Conservation (phyloP, 2,888 invertebrate genomes). For the Dolichopus griseipennis region DNA sequence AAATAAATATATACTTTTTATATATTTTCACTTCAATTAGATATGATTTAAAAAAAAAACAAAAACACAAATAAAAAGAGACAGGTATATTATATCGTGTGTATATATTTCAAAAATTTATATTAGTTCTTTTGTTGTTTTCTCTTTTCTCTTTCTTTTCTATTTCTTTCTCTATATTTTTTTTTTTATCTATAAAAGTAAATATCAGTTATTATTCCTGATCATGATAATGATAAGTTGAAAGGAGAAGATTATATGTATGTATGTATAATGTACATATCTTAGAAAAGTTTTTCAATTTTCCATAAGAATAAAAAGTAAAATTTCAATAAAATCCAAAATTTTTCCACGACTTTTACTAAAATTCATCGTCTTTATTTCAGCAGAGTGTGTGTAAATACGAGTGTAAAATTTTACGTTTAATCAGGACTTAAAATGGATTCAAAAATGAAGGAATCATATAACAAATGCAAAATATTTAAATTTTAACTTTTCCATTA, state of each 20-base stretch:
- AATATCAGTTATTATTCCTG: neutral
- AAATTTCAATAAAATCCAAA: neutral
- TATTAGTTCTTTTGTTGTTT: no score
- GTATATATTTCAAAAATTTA: no score
- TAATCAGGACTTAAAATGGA: neutral
- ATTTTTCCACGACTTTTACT: neutral
- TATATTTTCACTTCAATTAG: neutral
- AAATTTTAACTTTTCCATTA: slow-evolving; percentile 1
- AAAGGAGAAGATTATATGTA: neutral
- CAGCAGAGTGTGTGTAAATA: no score
- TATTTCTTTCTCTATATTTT: no score
- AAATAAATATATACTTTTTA: neutral
- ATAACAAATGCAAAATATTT: neutral
- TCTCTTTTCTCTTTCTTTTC: no score
- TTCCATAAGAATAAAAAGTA: no score
- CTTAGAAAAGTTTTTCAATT: neutral
- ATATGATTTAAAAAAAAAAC: neutral
- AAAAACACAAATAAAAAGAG: no score
- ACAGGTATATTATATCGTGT: no score
- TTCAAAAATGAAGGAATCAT: neutral
- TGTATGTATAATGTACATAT: neutral
- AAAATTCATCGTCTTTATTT: neutral
- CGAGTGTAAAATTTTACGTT: no score
- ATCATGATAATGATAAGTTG: neutral
- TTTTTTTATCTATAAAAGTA: neutral